phyloP scores from a whole-genome alignment of 2,888 invertebrate species.

The Leucoma salicis region DNA sequence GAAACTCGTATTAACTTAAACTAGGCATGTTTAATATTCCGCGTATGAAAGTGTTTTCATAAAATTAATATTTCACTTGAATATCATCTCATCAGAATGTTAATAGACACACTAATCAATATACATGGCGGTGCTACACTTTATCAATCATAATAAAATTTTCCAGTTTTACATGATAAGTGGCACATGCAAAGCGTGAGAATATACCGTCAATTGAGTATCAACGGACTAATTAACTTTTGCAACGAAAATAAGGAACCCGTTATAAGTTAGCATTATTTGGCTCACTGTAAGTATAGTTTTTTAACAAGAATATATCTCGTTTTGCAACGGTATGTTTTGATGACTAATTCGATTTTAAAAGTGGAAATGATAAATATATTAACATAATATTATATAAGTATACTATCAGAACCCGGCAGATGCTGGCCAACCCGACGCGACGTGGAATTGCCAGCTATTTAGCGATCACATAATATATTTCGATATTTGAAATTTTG shows the following conservation, averaged over 20 bases:
- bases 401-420: too few relatives aligned
- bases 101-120: slow-evolving; percentile 19
- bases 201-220: slow-evolving; percentile 37
- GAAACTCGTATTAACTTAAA: too few relatives aligned
- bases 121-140: slow-evolving; percentile 21
- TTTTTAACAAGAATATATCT: slow-evolving; percentile 20
- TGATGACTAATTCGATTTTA: slow-evolving; percentile 26
- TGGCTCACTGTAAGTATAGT: slow-evolving; percentile 16
- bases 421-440: too few relatives aligned
- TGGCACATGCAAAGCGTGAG: slow-evolving; percentile 43
- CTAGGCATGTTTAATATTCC: background rate
- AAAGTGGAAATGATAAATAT: slow-evolving; percentile 23
- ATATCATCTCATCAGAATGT: slow-evolving; percentile 11
- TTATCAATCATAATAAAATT: slow-evolving; percentile 42
- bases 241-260: slow-evolving; percentile 45
- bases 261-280: slow-evolving; percentile 39
- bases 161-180: slow-evolving; percentile 38
- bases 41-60: background rate
- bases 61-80: background rate
- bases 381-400: slow-evolving; percentile 2
- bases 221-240: slow-evolving; percentile 34
- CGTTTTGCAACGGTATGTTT: slow-evolving; percentile 31
- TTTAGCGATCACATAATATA: too few relatives aligned
- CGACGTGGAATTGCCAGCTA: too few relatives aligned
- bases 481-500: too few relatives aligned